Evolutionary conservation across 2,888 invertebrate genomes (phyloP), one percentile per base, ranked within the genome.

Genomic region (Charanyca ferruginea): DNA sequence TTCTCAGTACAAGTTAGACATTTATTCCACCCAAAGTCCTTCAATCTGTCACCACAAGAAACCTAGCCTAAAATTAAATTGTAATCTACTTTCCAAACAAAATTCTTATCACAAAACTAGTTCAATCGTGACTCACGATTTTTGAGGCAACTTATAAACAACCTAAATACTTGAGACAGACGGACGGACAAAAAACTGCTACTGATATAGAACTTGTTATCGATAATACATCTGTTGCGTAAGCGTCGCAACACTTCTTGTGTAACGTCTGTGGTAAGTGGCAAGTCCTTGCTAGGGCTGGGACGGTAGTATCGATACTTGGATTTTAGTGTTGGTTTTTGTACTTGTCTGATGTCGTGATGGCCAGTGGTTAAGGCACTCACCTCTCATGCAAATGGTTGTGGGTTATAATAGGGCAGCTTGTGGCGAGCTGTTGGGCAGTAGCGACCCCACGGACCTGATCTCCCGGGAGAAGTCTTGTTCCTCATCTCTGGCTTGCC

Each of bases 121-220:
- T 35, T 2, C 47, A 49, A 8, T 44, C 73, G 73, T 73, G 73
- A 73, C 48, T 38, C 73, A 73, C 77, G 73, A 71, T 6, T 28
- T 53, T 64, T 60, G 32, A 49, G 16, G 72, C 72, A 73, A 73
- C 16, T 51, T 51, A 55, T 11, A 41, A 66, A n/a, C 63, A 74
- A 65, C 77, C 72, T 71, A 65, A 72, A 75, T 77, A 52, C 58
- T 22, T 65, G 5, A 28, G 52, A 60, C 35, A 76, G 65, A 65
- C 57, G 60, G 67, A 62, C 54, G 18, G 16, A 66, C 57, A 73
- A 73, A 71, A 73, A 75, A 44, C 25, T 5, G 20, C 22, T 32
- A 28, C 45, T 45, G 48, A 75, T 58, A 58, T 41, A 60, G 48
- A 70, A 60, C 73, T n/a, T 71, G 77, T 62, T 75, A 77, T 74